These are phyloP conservation scores for Lapara coniferarum DNA, from an alignment of 2,888 invertebrate species.

Conservation along the genomic window DNA sequence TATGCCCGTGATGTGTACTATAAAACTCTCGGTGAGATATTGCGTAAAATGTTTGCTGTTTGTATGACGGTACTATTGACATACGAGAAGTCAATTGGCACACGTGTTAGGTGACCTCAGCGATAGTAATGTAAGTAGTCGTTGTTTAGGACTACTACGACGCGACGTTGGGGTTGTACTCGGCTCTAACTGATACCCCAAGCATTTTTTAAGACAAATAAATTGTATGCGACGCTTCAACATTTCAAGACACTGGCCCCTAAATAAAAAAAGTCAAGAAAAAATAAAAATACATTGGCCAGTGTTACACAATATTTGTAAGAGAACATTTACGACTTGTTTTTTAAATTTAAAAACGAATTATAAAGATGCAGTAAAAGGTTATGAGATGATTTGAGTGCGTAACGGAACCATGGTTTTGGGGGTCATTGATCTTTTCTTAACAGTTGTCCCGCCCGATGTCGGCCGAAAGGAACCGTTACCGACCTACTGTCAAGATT, in stretches of 20 bases:
- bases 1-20: too few species aligned
- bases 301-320: not conserved
- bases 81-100: too few species aligned
- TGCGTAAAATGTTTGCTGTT: too few species aligned
- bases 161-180: too few species aligned
- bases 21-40: too few species aligned
- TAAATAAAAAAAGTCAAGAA: not conserved
- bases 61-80: too few species aligned
- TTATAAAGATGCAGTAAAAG: too few species aligned
- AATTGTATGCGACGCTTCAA: not conserved
- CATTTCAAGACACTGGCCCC: not conserved
- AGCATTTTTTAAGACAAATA: too few species aligned
- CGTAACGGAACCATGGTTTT: not conserved
- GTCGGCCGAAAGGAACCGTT: slow-evolving; percentile 20
- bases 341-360: not conserved
- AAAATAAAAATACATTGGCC: not conserved
- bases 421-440: slow-evolving; percentile 8
- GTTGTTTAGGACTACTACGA: not conserved
- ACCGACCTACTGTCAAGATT: slow-evolving; percentile 9
- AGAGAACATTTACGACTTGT: not conserved
- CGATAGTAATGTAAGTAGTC: not conserved
- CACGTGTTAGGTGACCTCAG: too few species aligned
- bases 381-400: not conserved
- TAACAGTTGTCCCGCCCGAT: slow-evolving; percentile 19
- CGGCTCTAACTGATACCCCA: too few species aligned